These are phyloP conservation scores for Nymphalis c-album DNA, from an alignment of 2,888 invertebrate genomes.

Conservation along the genomic window DNA sequence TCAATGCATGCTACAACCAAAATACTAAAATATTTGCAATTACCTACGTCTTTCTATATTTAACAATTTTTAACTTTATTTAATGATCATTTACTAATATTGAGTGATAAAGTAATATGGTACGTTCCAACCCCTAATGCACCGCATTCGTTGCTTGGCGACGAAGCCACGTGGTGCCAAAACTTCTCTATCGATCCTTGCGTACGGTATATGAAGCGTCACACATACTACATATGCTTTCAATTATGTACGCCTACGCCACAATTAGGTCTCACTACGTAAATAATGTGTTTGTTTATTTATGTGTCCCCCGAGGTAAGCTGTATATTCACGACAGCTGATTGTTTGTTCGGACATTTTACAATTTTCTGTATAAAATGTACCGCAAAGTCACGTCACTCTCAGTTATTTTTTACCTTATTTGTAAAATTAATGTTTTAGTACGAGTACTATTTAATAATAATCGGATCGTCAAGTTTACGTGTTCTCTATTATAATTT, in stretches of 20 bases:
- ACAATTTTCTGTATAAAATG: neutral
- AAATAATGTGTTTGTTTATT: conserved; percentile 40
- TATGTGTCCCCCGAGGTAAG: conserved; percentile 34
- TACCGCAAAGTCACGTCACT: neutral
- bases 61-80: neutral
- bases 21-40: too few species aligned
- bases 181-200: conserved; percentile 53
- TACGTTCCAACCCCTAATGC: conserved; percentile 35
- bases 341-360: conserved; percentile 1
- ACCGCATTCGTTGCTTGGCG: conserved; percentile 48
- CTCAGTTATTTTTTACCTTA: neutral
- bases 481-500: too few species aligned
- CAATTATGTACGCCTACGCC: conserved; percentile 57
- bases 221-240: conserved; percentile 37
- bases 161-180: conserved; percentile 49
- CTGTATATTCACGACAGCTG: conserved; percentile 21
- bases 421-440: neutral
- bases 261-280: conserved; percentile 55
- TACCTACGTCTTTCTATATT: neutral
- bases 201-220: conserved; percentile 14
- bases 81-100: neutral
- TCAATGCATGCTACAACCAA: too few species aligned
- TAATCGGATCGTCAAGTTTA: too few species aligned
- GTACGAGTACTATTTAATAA: too few species aligned
- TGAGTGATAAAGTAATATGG: conserved; percentile 2